Base-by-base conservation (phyloP, 35 echinoderm and acorn worm genomes). In the Ophioderma brevispina region DNA sequence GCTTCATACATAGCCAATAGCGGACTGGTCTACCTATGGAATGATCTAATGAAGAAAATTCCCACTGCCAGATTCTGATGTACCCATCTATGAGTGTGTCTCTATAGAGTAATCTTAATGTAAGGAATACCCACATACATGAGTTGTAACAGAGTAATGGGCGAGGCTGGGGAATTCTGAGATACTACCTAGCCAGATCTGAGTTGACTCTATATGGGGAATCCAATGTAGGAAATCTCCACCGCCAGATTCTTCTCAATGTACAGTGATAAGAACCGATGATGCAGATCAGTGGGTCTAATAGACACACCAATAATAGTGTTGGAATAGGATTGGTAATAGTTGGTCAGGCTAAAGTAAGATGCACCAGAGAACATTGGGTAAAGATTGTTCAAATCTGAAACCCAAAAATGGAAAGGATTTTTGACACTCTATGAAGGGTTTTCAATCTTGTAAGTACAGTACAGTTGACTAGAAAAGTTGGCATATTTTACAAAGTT, bases 211-310 rank as follows among this genome's bases (percentile, higher is more conserved):
- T n/a, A n/a, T n/a, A n/a, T n/a, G n/a, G n/a, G n/a, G n/a, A n/a
- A n/a, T n/a, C n/a, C n/a, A n/a, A n/a, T n/a, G n/a, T n/a, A 98
- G 63, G 90, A 89, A 98, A 70, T 98, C 92, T 35, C 92, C 86
- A 76, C 0, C 33, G 14, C 76, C 19, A 3, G 31, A 79, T 32
- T 76, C 55, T 98, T 89, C 40, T 52, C 92, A 36, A 94, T 77
- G 76, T 94, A 92, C 15, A 92, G 25, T 55, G n/a, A 98, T 40
- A 41, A 98, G 82, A 1, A 76, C 91, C 39, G 63, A 37, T 19
- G 50, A 80, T 32, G 55, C 37, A 10, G 35, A n/a, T n/a, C 17
- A 0, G 41, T 87, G 34, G 96, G 96, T 80, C 96, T 50, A 3
- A 98, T 82, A 1, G 37, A 49, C 25, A 98, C 21, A 76, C 81